Percentiles rank a stretch among this genome's conserved stretches.
Conservation (phyloP, 2,888 invertebrate genomes). For the Oscheius sp. region DNA sequence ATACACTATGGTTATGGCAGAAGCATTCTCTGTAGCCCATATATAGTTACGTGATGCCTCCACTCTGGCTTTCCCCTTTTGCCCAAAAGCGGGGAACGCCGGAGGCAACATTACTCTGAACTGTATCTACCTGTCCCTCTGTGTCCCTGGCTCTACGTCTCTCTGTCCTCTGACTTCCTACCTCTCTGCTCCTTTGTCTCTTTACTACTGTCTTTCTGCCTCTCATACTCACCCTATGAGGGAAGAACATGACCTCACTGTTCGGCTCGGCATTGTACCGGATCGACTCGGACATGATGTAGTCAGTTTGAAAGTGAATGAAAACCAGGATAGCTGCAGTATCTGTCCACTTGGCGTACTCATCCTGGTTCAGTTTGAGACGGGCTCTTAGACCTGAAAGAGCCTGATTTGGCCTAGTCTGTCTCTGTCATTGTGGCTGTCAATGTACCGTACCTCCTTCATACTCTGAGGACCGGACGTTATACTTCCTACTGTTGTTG, state of each 20-base stretch:
- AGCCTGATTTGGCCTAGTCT: too few species aligned
- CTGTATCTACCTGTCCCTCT: too few species aligned
- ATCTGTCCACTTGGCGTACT: conserved; percentile 59
- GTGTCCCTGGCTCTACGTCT: too few species aligned
- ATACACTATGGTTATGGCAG: too few species aligned
- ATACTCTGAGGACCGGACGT: conserved; percentile 42
- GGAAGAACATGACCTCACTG: conserved; percentile 9
- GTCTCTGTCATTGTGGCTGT: too few species aligned
- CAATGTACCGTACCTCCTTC: conserved; percentile 42
- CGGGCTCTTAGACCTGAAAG: conserved; percentile 47
- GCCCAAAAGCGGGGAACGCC: too few species aligned
- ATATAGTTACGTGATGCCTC: too few species aligned
- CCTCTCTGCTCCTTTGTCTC: too few species aligned
- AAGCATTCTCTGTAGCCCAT: too few species aligned
- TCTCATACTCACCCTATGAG: neutral
- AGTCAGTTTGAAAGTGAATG: conserved; percentile 52
- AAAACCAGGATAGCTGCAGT: conserved; percentile 56
- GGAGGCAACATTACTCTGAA: neutral
- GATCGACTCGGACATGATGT: conserved; percentile 59
- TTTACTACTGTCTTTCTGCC: neutral
- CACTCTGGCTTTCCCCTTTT: too few species aligned
- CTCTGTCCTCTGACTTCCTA: too few species aligned
- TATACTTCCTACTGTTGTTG: conserved; percentile 39
- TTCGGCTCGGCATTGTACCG: conserved; percentile 48
- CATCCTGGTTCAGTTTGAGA: conserved; percentile 51